Base-by-base conservation (phyloP, 2,113 vertebrate genomes). In the Alosa alosa region DNA sequence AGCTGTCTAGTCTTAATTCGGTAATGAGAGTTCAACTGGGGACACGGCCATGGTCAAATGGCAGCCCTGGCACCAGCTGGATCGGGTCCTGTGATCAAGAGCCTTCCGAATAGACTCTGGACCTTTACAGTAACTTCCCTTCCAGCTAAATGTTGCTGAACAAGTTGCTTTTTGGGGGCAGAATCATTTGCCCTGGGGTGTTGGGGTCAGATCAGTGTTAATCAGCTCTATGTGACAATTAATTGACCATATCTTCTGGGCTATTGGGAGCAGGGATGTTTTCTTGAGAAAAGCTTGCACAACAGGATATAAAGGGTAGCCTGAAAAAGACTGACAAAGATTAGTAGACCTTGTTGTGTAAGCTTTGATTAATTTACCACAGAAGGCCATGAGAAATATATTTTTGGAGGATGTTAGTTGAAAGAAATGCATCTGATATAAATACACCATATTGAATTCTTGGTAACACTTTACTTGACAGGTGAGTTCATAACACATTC, bases 1-100 rank as follows among this genome's bases (percentile, higher is more conserved):
- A 78, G 72, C 72, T 41, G 72, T 78, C 72, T 78, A 11, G 72
- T 36, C 72, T 39, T 78, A 78, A 78, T 78, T 78, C 72, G 4
- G 72, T 78, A 78, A 78, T 78, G 72, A 36, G 36, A 78, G 72
- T 78, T 78, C 25, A 78, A 36, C 72, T 4, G 25, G 36, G 72
- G 72, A 78, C 72, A 41, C 36, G 72, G 72, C 64, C 64, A 2
- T 25, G 7, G 25, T 68, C 64, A 68, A 31, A 78, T 15, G 25
- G 72, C 72, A 36, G 31, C n/a, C n/a, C 6, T 9, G 64, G 64
- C 7, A 68, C 36, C 72, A 78, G 72, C 72, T 39, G 36, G 31
- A 8, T 78, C 3, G 10, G 72, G 72, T 78, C 31, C 72, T 78
- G 72, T 39, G 36, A 78, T 15, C 72, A 13, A 72, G 64, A 36